Base-by-base conservation (phyloP, 2,113 vertebrate species). In the Sinocyclocheilus rhinocerous region DNA sequence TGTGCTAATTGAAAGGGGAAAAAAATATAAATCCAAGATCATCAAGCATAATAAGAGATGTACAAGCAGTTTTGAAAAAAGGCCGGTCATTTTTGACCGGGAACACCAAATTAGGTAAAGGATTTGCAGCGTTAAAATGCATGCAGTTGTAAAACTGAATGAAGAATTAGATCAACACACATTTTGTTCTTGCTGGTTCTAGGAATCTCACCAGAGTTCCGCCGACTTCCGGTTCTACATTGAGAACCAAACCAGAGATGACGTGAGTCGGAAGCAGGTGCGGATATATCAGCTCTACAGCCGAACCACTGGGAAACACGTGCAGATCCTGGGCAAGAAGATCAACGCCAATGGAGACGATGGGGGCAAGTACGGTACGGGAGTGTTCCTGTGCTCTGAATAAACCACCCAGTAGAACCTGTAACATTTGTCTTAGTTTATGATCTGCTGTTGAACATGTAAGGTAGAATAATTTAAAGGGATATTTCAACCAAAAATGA, bases 301-400 rank as follows among this genome's bases (percentile, higher is more conserved):
- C 91, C 86, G 93, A 48, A 95, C 94, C 91, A 96, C 95, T 0
- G 95, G 95, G 70, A 95, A 94, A 63, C 95, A 96, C 2, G 95
- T 95, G 29, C 95, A 96, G 92, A 94, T 96, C 91, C 83, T 96
- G 79, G 95, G 94, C 69, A 95, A 95, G 89, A 94, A 93, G 79
- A 76, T 96, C 93, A 95, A 95, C 70, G 95, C 95, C 92, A 96
- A 96, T 10, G 95, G 95, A 91, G 95, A 96, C 90, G 95, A 96
- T 91, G 95, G 95, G 93, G 94, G 94, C 94, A 95, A 95, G 94
- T 95, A 95, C 92, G 95, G 95, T 96, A 95, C 92, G 95, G 88
- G 92, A 93, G 90, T 89, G 86, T 91, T 93, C 89, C 90, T 92
- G 92, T 92, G 89, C 94, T 91, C 92, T 83, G 65, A 81, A 57